A percentile compares a stretch with the other conserved stretches of the same genome.
phyloP scores from a whole-genome alignment of 2,797 vertebrate genomes.

The Corythornis leucogaster region DNA sequence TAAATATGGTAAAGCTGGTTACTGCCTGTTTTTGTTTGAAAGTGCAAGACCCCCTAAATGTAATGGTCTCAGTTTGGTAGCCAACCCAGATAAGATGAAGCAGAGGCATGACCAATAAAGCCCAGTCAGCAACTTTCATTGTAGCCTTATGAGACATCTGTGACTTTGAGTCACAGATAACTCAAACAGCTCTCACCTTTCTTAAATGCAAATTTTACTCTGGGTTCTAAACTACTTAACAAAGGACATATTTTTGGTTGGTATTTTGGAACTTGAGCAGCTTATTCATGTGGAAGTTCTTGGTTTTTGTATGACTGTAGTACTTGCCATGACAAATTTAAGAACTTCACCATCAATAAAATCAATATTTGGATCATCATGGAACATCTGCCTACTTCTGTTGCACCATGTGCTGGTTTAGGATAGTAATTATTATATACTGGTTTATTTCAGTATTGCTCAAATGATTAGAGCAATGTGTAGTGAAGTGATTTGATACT shows the following conservation, averaged over 20 bases:
- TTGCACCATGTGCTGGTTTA: neutral
- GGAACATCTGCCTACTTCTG: neutral
- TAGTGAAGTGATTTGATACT: neutral
- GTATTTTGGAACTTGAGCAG: neutral
- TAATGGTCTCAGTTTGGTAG: neutral
- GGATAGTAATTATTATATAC: neutral
- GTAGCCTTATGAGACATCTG: neutral
- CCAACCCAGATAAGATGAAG: neutral
- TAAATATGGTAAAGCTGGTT: conserved; percentile 29
- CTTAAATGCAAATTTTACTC: neutral
- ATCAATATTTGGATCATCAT: neutral
- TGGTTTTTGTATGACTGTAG: neutral
- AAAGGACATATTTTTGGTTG: neutral
- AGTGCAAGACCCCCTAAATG: neutral
- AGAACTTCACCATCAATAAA: neutral
- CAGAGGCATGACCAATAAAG: neutral
- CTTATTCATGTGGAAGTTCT: neutral
- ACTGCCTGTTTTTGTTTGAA: neutral
- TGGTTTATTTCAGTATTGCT: neutral
- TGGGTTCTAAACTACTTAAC: neutral
- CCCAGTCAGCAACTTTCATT: neutral
- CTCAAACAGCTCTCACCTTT: neutral
- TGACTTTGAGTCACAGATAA: neutral
- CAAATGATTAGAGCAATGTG: neutral
- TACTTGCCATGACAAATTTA: neutral